Evolutionary conservation across 2,797 vertebrate species (phyloP).

Genomic region (Lacerta viridis): DNA sequence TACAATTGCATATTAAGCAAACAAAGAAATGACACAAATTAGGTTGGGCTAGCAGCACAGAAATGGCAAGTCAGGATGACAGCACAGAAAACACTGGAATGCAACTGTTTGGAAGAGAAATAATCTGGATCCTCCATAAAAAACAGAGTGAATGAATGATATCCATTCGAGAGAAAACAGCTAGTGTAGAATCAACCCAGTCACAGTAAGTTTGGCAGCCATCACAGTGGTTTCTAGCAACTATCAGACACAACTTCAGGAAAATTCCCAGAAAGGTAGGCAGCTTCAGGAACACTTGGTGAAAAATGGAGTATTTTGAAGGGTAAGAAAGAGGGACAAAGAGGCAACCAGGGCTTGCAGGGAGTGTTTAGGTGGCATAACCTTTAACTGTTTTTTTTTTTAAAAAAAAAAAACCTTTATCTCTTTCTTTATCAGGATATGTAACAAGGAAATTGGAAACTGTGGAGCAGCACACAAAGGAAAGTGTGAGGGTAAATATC

Average conservation of each 20-base stretch:
- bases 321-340: not conserved
- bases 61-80: too few species aligned
- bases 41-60: not conserved
- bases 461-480: conserved; percentile 88
- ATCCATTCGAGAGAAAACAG: not conserved
- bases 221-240: not conserved
- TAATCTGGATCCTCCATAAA: not conserved
- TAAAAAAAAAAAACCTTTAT: conserved; percentile 3
- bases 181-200: not conserved
- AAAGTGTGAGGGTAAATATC: conserved; percentile 86
- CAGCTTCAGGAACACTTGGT: not conserved
- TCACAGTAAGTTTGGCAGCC: not conserved
- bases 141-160: not conserved
- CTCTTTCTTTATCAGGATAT: conserved; percentile 81
- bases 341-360: not conserved
- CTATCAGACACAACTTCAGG: not conserved
- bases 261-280: not conserved
- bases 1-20: not conserved
- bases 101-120: not conserved
- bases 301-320: not conserved
- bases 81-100: not conserved
- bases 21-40: not conserved
- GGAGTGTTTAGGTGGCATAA: not conserved
- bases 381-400: not conserved
- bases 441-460: conserved; percentile 86